Evolutionary conservation across 2,888 invertebrate species (phyloP), one percentile per base, ranked within the genome.

Genomic region (Meandrusa payeni): DNA sequence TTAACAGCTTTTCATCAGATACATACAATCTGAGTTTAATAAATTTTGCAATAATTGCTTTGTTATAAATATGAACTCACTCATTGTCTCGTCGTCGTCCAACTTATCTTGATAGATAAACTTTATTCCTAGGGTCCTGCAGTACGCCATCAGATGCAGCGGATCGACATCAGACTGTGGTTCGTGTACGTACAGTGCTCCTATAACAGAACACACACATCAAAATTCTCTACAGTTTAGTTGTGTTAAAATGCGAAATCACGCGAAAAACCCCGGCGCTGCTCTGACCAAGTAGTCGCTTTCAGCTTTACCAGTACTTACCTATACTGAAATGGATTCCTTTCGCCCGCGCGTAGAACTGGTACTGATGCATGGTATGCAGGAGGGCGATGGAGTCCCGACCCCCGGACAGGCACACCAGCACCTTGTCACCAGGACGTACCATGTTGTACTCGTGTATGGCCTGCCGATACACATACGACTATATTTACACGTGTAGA

Each of bases 401-500:
- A 1, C 95, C 94, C 0, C 94, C 95, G 0, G 96, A 95, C 28
- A 97, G 81, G 66, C 97, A 96, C 6, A 97, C 92, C 64, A 97
- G 86, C 7, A 97, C 91, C 48, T 92, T 90, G 71, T 97, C 97
- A 1, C 94, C 94, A 52, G 95, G 91, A 38, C 91, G 89, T 42
- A 97, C 91, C 96, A 97, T 97, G 49, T 91, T 90, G 76, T 92
- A 95, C 64, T 95, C 95, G 48, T 93, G 91, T 33, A 96, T 88
- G 0, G 95, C 96, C 92, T 93, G 69, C 0, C 58, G 55, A 33
- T 2, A 38, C 3, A 19, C 7, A 32, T 2, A 27, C 27, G 5
- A 13, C 12, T 2, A 10, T 3, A 3, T 15, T 31, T 15, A n/a
- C n/a, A n/a, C n/a, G n/a, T n/a, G n/a, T n/a, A n/a, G n/a, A n/a